Evolutionary conservation across 2,888 invertebrate genomes (phyloP), one percentile per base, ranked within the genome.

Genomic region (Melinopterus prodromus): DNA sequence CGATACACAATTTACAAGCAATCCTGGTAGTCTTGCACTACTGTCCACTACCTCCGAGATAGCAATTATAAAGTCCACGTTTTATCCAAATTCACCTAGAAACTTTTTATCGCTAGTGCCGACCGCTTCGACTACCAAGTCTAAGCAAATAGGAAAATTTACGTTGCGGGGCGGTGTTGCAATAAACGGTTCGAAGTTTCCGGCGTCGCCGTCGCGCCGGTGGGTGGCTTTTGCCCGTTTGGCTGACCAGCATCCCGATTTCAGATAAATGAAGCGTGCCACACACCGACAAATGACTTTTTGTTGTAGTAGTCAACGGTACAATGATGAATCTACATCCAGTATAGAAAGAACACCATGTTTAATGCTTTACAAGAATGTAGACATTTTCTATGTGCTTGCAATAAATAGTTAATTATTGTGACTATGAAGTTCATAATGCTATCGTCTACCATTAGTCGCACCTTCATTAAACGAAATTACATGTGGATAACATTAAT

Each of bases 51-150:
- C 53, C 53, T 53, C 53, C 26, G 2, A 53, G 53, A 12, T 53
- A 53, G 53, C 53, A 53, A 53, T 53, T 53, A 53, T 53, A 53
- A 53, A 53, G 53, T 53, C 53, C 53, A 53, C 53, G 53, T 53
- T 53, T 53, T 53, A 6, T 7, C 53, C 9, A 53, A 53, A 53
- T 53, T 53, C 53, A 12, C 53, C 53, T 7, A 53, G 53, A 6
- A 53, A 53, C 53, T 53, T 53, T 53, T 53, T 53, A 53, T 53
- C 53, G 53, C 53, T 9, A 53, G 1, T 12, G 53, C 53, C 53
- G 53, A 53, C 2, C 5, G 53, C 53, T 53, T 53, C 53, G 53
- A 53, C 53, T 53, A 12, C 53, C 9, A 53, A 53, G 53, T 53
- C 53, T 1, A 53, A 3, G 53, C 5, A 53, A 53, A 53, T 53